Conservation (phyloP, 2,113 vertebrate genomes). For the Illadopsis cleaveri region DNA sequence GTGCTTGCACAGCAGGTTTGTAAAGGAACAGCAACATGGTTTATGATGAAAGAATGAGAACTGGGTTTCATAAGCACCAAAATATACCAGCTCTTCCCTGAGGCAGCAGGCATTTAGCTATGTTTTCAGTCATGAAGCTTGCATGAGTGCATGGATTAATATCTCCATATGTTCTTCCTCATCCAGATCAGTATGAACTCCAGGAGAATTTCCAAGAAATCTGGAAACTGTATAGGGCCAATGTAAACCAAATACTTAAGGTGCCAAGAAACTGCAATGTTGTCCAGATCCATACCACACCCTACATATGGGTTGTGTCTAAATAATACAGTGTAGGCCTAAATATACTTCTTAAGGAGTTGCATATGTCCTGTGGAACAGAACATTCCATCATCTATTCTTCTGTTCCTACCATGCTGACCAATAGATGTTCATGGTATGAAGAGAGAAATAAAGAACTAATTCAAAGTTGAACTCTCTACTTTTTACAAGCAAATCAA, state of each 20-base stretch:
- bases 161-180: conserved; percentile 16
- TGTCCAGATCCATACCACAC: conserved; percentile 33
- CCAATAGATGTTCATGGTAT: not conserved
- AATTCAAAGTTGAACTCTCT: not conserved
- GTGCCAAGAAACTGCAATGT: conserved; percentile 42
- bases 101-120: not conserved
- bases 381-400: not conserved
- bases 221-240: conserved; percentile 39
- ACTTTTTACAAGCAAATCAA: not conserved
- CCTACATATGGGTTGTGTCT: conserved; percentile 49
- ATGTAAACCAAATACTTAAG: conserved; percentile 22
- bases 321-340: conserved; percentile 1
- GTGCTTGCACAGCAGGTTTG: not conserved
- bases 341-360: conserved; percentile 27
- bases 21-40: not conserved
- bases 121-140: not conserved
- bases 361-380: conserved; percentile 17
- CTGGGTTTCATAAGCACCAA: not conserved
- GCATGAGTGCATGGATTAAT: not conserved
- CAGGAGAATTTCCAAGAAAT: conserved; percentile 54
- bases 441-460: not conserved
- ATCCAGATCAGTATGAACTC: conserved; percentile 13
- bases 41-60: not conserved
- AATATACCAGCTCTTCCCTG: not conserved
- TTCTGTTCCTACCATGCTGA: not conserved